phyloP scores from a whole-genome alignment of 2,888 invertebrate species.

The Oscheius onirici region DNA sequence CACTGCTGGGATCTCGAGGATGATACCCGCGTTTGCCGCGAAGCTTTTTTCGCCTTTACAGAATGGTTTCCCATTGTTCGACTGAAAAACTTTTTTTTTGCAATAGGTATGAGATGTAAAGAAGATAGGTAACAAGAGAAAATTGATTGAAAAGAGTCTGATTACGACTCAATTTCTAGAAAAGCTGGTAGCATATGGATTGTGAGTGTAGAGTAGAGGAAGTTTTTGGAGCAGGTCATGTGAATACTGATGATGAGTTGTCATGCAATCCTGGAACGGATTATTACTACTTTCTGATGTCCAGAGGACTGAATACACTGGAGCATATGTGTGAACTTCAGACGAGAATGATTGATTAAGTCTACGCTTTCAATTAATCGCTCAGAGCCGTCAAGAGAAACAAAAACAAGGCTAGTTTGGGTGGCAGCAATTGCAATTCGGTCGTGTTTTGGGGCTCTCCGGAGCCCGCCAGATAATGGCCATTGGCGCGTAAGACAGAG shows the following conservation, averaged over 20 bases:
- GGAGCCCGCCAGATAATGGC: conserved; percentile 5
- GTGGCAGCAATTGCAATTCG: not conserved
- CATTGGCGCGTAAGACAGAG: conserved; percentile 5
- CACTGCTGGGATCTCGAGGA: conserved; percentile 32
- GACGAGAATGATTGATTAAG: not conserved
- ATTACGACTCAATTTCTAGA: not conserved
- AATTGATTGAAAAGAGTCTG: conserved; percentile 3
- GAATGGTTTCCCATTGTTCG: conserved; percentile 30
- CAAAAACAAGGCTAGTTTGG: not conserved
- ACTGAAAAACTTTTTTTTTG: not conserved
- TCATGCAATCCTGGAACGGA: conserved; percentile 8
- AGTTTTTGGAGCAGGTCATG: conserved; percentile 26
- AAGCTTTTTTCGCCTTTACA: conserved; percentile 11
- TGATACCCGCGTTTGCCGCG: conserved; percentile 19
- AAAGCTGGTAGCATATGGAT: not conserved
- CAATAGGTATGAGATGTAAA: not conserved
- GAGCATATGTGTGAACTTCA: not conserved
- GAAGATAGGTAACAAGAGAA: not conserved
- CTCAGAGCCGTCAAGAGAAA: too few species aligned
- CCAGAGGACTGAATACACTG: too few species aligned
- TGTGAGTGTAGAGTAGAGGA: conserved; percentile 8
- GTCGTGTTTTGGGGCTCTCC: conserved; percentile 1
- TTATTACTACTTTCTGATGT: not conserved
- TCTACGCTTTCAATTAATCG: not conserved
- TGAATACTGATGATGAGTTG: conserved; percentile 15